These are phyloP conservation scores for Bradysia coprophila DNA, from an alignment of 1,140 invertebrate species.

Conservation along the genomic window DNA sequence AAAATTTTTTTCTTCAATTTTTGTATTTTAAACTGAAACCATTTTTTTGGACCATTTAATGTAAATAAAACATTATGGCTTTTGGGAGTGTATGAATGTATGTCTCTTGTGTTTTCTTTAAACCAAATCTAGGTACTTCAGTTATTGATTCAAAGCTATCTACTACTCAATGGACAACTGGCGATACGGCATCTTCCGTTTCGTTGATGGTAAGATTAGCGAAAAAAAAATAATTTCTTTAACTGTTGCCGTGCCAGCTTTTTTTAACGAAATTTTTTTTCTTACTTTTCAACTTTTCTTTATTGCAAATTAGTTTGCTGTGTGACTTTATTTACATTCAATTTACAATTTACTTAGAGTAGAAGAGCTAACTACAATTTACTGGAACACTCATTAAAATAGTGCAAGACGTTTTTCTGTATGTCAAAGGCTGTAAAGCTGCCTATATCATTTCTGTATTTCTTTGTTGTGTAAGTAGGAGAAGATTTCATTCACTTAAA, in stretches of 20 bases:
- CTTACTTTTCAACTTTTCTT: not conserved
- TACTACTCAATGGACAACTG: conserved; percentile 1
- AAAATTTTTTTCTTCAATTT: no score
- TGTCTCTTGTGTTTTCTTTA: not conserved
- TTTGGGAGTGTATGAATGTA: not conserved
- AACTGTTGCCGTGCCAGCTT: not conserved
- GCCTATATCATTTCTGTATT: no score
- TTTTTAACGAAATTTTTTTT: not conserved
- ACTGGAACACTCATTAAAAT: no score
- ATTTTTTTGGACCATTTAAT: not conserved
- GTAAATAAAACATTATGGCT: not conserved
- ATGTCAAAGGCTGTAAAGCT: no score
- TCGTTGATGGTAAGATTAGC: not conserved
- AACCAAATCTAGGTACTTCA: not conserved
- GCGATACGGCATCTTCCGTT: not conserved
- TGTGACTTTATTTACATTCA: not conserved
- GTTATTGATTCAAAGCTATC: conserved; percentile 1
- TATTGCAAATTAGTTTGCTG: not conserved
- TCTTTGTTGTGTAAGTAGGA: no score
- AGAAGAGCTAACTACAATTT: not conserved
- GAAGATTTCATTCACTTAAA: no score
- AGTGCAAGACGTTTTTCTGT: no score
- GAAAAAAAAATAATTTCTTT: not conserved
- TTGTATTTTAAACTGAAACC: not conserved
- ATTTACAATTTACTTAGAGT: not conserved